Conservation (phyloP, 2,888 invertebrate genomes). For the Germaria angustata region DNA sequence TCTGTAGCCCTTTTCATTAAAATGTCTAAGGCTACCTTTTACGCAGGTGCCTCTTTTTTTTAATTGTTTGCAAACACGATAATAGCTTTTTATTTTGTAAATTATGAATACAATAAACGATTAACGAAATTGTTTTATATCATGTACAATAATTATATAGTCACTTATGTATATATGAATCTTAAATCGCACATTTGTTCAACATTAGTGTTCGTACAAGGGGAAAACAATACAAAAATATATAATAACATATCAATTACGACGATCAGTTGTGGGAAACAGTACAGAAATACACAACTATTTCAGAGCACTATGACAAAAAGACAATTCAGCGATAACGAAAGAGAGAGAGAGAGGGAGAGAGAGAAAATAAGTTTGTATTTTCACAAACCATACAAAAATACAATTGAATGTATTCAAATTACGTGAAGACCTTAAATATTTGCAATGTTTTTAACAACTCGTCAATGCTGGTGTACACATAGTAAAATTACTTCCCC, state of each 20-base stretch:
- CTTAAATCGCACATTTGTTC: constrained; percentile 44
- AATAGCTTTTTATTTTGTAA: no score
- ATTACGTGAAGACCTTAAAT: constrained; percentile 58
- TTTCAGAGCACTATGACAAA: constrained; percentile 37
- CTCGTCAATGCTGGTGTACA: constrained; percentile 56
- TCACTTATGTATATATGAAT: no score
- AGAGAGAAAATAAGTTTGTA: no score
- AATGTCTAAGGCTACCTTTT: no score
- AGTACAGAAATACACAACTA: constrained; percentile 24
- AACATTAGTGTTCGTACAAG: constrained; percentile 29
- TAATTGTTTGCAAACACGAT: no score
- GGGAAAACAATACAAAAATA: constrained; percentile 19
- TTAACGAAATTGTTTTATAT: no score
- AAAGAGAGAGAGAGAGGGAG: no score
- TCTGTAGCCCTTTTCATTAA: no score
- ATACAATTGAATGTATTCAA: constrained; percentile 44
- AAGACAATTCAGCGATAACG: neutral
- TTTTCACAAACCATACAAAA: constrained; percentile 21
- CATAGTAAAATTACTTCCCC: constrained; percentile 23
- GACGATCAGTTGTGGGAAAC: constrained; percentile 18
- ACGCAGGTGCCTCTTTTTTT: no score
- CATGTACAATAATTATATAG: no score
- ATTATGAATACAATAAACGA: no score
- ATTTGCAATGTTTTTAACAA: constrained; percentile 34
- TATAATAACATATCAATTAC: constrained; percentile 43